Evolutionary conservation across 2,797 vertebrate genomes (phyloP), one percentile per base, ranked within the genome.

Genomic region (Micromesistius poutassou): DNA sequence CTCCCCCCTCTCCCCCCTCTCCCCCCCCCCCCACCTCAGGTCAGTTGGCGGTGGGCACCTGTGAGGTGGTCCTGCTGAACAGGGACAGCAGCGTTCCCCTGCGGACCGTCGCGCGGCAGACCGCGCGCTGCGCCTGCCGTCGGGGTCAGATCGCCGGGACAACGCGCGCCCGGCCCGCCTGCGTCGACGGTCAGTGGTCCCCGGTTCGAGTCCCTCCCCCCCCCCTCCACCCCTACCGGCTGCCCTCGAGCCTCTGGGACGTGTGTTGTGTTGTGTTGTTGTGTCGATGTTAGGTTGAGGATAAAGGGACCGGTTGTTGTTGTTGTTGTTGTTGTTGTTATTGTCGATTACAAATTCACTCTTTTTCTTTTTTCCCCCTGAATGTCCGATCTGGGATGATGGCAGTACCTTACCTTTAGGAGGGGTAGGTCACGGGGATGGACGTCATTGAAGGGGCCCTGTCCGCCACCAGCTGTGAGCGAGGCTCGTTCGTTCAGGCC

Each of bases 121-220:
- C 95, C 0, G 95, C 95, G 72, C 94, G 95, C 78, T 96, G 95
- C 70, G 95, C 95, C 86, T 96, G 95, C 88, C 84, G 94, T 82
- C 94, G 94, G 90, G 95, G 95, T 83, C 95, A 95, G 91, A 95
- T 96, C 68, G 95, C 95, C 4, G 95, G 95, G 73, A 96, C 95
- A 78, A 96, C 94, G 5, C 92, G 94, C 84, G 94, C 95, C 16
- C 92, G 94, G 79, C 95, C 95, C 0, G 95, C 95, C 62, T 96
- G 95, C 70, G 95, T 96, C 35, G 95, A 96, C 40, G 94, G 95
- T 96, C 86, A 94, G 94, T 88, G 62, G 25, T 28, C 28, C 62
- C 62, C 2, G n/a, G n/a, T 66, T 28, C 62, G 1, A 66, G 28
- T 28, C 62, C 9, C 25, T 2, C 9, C 22, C 55, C 55, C 6